These are phyloP conservation scores for Trochalopteron elliotii DNA, from an alignment of 2,113 vertebrate species.

Conservation along the genomic window DNA sequence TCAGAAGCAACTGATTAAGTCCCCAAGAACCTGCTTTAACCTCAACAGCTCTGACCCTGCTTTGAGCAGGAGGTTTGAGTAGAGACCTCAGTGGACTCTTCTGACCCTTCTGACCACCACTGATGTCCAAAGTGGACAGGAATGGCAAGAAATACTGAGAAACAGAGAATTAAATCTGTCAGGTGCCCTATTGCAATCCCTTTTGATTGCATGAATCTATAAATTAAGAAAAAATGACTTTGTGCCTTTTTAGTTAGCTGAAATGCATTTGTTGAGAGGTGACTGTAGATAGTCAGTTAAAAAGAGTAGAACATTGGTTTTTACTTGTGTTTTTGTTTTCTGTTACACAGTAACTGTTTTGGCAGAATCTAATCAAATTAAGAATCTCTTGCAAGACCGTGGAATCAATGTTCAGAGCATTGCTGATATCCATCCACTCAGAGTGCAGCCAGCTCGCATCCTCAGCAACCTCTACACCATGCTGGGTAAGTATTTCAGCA, in stretches of 20 bases:
- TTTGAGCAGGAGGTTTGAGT: not conserved
- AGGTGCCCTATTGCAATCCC: not conserved
- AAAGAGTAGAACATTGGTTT: not conserved
- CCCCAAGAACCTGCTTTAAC: not conserved
- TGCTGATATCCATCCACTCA: conserved; percentile 85
- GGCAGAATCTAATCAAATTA: conserved; percentile 88
- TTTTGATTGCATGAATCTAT: not conserved
- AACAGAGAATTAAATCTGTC: not conserved
- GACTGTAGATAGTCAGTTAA: not conserved
- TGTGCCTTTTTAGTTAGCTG: not conserved
- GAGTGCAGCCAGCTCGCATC: conserved; percentile 92
- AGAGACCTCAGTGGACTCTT: not conserved
- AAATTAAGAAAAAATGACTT: not conserved
- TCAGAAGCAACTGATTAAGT: not conserved
- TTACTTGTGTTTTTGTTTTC: not conserved
- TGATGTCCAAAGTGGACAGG: not conserved
- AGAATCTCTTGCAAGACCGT: conserved; percentile 80
- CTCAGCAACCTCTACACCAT: conserved; percentile 94
- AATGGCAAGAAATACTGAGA: not conserved
- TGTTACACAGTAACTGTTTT: conserved; percentile 85
- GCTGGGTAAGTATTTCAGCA: conserved; percentile 80
- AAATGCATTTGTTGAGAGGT: not conserved
- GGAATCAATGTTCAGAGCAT: conserved; percentile 86
- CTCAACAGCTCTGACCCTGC: not conserved
- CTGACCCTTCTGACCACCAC: not conserved